Evolutionary conservation across 2,888 invertebrate species (phyloP), one percentile per base, ranked within the genome.

Genomic region (Parnassius orleans): DNA sequence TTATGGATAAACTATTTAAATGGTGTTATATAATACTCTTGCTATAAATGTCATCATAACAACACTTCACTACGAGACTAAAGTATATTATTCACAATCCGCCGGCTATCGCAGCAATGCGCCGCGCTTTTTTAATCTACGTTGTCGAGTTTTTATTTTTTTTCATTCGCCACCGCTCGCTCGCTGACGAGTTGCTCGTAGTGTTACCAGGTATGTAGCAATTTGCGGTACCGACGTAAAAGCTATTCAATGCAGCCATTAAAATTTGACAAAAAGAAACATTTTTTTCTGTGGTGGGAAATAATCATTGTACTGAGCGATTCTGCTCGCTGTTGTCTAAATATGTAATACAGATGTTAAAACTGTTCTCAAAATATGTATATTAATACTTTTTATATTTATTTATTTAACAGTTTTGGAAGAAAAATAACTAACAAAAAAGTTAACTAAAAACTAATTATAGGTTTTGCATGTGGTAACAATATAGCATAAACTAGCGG

Each of bases 171-270:
- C 53, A 41, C 48, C 54, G 51, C 19, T 42, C 55, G 51, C 43
- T 55, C 10, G 53, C 60, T 47, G 51, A 63, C 58, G 46, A 43
- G 57, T 54, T 46, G 59, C 52, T 14, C 7, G 44, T 42, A 54
- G 58, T 51, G 46, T 63, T 58, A 51, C 55, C 58, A 63, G 63
- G 63, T 63, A 63, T 62, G 57, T 58, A 51, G 63, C 63, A 54
- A 63, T 63, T 63, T 63, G 55, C 63, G 58, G 24, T 10, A 62
- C 48, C 53, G 12, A 10, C 62, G 57, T 57, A 63, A 58, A 58
- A 54, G 58, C 63, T 58, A 55, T 55, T 63, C 58, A 58, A 58
- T 51, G 63, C 58, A 51, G 63, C 58, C 50, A 58, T 58, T 63
- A 63, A 63, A 63, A 63, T 63, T 58, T 44, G 55, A 63, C 62